Conservation (phyloP, 2,797 vertebrate genomes). For the Oceanodroma leucorhoa region DNA sequence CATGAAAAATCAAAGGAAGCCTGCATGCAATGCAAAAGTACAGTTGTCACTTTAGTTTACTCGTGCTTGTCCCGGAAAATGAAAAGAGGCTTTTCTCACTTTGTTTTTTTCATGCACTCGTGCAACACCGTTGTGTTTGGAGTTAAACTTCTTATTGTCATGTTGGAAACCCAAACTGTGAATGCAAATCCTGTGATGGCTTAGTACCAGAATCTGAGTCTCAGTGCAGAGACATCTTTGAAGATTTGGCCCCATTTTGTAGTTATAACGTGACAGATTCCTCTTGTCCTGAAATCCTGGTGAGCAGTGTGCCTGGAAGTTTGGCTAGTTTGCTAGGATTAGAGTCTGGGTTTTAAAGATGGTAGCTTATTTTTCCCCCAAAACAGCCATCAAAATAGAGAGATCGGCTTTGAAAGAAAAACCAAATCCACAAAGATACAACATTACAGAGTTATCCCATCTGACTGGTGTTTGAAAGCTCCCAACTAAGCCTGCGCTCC, state of each 20-base stretch:
- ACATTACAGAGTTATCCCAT: not conserved
- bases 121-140: not conserved
- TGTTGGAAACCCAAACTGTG: conserved; percentile 4
- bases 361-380: not conserved
- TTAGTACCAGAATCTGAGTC: not conserved
- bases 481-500: not conserved
- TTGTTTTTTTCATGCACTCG: not conserved
- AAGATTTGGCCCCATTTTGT: conserved; percentile 31
- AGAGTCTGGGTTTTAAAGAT: not conserved
- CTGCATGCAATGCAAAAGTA: not conserved
- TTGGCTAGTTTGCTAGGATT: conserved; percentile 26
- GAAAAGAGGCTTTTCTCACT: conserved; percentile 39
- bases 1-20: not conserved
- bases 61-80: conserved; percentile 16
- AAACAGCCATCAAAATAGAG: not conserved
- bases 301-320: not conserved
- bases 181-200: conserved; percentile 10
- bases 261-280: conserved; percentile 1
- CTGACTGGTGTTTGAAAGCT: not conserved
- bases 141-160: conserved; percentile 41
- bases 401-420: not conserved
- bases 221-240: not conserved
- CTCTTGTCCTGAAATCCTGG: conserved; percentile 5
- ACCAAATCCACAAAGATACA: not conserved
- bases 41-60: conserved; percentile 46